Percentiles rank a stretch among this genome's conserved stretches.
phyloP scores from a whole-genome alignment of 2,113 vertebrate species.

The Empidonax traillii region DNA sequence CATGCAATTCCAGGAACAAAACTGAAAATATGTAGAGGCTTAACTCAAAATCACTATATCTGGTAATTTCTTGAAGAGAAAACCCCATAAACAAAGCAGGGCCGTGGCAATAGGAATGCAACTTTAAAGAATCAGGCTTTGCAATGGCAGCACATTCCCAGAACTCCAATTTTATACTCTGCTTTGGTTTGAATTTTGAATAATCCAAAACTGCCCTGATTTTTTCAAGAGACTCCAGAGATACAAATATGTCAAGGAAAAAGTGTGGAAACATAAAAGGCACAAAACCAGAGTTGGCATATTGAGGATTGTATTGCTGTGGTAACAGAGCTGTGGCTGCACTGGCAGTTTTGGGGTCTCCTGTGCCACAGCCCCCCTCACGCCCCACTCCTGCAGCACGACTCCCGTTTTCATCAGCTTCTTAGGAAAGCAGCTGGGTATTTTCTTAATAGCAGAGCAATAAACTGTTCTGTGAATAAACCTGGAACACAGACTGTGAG shows the following conservation, averaged over 20 bases:
- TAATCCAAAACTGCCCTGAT: not conserved
- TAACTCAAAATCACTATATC: not conserved
- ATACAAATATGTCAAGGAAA: not conserved
- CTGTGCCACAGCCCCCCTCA: accelerated
- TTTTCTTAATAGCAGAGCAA: not conserved
- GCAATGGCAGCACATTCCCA: not conserved
- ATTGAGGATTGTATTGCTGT: accelerated
- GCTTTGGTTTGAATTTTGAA: not conserved
- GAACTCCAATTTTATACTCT: not conserved
- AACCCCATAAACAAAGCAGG: not conserved
- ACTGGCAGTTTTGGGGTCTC: not conserved
- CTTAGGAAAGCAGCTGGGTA: not conserved
- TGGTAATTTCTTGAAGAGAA: not conserved
- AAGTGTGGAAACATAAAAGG: not conserved
- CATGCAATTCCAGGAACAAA: not conserved
- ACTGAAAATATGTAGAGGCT: not conserved
- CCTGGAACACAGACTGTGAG: not conserved
- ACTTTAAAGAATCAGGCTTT: not conserved
- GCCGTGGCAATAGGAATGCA: not conserved
- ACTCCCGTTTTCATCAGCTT: not conserved
- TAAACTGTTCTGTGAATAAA: not conserved
- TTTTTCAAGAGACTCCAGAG: not conserved
- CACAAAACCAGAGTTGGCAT: not conserved
- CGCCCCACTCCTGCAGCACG: not conserved
- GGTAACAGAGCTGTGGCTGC: accelerated